Conservation (phyloP, 2,888 invertebrate genomes). For the Branchellion lobata region DNA sequence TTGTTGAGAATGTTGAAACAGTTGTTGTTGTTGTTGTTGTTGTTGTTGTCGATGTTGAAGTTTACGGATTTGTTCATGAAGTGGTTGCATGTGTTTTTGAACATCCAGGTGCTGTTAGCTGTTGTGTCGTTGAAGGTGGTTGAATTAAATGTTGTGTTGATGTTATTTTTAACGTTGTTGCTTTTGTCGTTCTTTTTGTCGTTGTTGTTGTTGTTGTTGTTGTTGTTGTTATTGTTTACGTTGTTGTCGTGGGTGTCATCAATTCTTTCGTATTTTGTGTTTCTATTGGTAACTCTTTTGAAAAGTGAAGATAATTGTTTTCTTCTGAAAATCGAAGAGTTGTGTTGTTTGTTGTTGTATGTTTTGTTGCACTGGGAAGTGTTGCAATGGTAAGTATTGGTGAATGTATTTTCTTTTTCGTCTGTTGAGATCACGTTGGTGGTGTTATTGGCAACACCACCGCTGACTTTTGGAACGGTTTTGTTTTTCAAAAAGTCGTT, state of each 20-base stretch:
- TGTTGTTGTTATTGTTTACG: neutral
- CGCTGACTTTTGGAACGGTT: too few species aligned
- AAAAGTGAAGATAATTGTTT: neutral
- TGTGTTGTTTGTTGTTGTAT: neutral
- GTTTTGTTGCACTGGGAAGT: too few species aligned
- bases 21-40: neutral
- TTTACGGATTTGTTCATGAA: neutral
- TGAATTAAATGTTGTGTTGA: neutral
- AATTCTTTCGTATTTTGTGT: too few species aligned
- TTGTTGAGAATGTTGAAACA: neutral
- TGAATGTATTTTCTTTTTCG: too few species aligned
- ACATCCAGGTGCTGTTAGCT: neutral
- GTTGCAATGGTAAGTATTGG: too few species aligned
- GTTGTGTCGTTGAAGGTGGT: neutral
- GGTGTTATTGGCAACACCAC: too few species aligned
- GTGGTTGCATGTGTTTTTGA: neutral
- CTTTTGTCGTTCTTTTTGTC: neutral
- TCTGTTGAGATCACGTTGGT: too few species aligned
- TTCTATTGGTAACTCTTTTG: too few species aligned
- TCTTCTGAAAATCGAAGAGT: neutral
- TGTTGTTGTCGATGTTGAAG: neutral
- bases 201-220: neutral
- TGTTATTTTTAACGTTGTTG: neutral
- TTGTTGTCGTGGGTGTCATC: neutral
- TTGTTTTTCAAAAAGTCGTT: too few species aligned